Conservation (phyloP, 2,113 vertebrate species). For the Melanocharis versteri region DNA sequence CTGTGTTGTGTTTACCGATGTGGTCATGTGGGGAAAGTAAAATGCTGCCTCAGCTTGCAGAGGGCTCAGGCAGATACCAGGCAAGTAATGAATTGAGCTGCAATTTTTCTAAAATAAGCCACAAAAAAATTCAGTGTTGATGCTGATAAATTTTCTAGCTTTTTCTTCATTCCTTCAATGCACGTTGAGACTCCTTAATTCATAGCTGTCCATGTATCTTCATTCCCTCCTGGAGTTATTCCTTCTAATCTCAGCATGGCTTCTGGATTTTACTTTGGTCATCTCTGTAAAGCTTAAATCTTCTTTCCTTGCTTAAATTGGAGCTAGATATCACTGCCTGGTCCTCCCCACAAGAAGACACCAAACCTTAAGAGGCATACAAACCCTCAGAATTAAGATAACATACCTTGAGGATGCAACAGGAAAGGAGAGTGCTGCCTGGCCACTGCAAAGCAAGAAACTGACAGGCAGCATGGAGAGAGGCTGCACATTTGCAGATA, state of each 20-base stretch:
- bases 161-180: neutral
- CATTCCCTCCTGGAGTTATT: neutral
- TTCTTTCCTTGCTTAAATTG: neutral
- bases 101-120: neutral
- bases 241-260: neutral
- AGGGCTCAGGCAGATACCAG: neutral
- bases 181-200: neutral
- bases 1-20: neutral
- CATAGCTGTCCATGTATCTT: neutral
- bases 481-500: neutral
- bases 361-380: neutral
- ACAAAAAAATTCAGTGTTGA: neutral
- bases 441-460: neutral
- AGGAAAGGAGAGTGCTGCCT: neutral
- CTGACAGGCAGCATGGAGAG: neutral
- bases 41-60: neutral
- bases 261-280: conserved; percentile 39
- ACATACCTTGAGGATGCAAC: neutral
- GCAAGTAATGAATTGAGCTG: neutral
- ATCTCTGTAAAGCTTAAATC: neutral
- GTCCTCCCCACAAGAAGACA: neutral
- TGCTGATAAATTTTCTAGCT: neutral
- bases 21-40: neutral
- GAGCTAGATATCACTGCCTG: neutral
- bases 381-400: neutral